These are phyloP conservation scores for Pharmacophagus antenor DNA, from an alignment of 2,888 invertebrate species.

Conservation along the genomic window DNA sequence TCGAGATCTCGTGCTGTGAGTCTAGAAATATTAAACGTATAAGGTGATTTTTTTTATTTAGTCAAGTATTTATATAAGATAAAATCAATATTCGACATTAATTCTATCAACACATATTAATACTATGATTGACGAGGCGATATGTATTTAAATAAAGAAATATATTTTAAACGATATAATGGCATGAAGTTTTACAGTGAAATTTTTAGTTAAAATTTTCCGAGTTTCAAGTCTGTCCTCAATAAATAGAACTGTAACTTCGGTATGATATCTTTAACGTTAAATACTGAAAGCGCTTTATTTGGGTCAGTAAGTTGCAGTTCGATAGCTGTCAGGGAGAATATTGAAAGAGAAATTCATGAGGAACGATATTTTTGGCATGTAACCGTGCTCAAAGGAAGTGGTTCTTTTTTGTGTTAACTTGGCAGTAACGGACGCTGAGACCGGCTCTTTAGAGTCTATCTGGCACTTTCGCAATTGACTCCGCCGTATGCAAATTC, in stretches of 20 bases:
- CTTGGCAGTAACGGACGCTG: slow-evolving; percentile 30
- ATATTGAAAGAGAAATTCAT: slow-evolving; percentile 31
- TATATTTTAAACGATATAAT: too few relatives aligned
- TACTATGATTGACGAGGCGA: too few relatives aligned
- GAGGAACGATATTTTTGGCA: slow-evolving; percentile 30
- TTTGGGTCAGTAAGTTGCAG: slow-evolving; percentile 31
- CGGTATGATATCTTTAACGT: slow-evolving; percentile 24
- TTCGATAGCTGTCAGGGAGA: slow-evolving; percentile 28
- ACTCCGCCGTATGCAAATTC: slow-evolving; percentile 75
- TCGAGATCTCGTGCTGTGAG: slow-evolving; percentile 39
- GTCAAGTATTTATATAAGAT: background rate
- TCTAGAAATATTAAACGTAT: background rate
- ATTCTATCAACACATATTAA: too few relatives aligned
- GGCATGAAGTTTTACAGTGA: background rate
- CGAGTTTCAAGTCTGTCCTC: slow-evolving; percentile 15
- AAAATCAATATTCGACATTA: too few relatives aligned
- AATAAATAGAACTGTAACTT: slow-evolving; percentile 26
- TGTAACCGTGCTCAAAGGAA: slow-evolving; percentile 30
- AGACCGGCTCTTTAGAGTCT: slow-evolving; percentile 59
- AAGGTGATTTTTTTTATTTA: background rate
- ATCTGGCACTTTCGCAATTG: slow-evolving; percentile 60
- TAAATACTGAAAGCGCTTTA: slow-evolving; percentile 30
- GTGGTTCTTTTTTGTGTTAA: slow-evolving; percentile 31
- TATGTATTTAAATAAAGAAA: too few relatives aligned
- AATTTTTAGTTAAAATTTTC: background rate